Conservation (phyloP, 1,140 invertebrate genomes). For the Melanaphis sacchari region DNA sequence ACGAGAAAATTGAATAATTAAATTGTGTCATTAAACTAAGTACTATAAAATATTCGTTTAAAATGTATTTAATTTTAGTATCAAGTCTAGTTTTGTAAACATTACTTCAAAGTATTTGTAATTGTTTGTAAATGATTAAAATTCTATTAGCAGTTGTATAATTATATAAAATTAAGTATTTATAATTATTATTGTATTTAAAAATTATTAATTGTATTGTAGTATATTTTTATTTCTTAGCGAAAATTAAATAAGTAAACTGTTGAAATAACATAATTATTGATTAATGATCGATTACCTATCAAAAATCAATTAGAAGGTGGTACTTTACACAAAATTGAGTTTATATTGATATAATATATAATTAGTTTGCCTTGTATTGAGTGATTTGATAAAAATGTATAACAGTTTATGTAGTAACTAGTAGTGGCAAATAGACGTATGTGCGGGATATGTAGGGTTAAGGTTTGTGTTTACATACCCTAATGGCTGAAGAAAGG, state of each 20-base stretch:
- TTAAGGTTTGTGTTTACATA: no score
- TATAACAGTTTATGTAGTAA: not conserved
- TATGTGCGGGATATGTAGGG: no score
- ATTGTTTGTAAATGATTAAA: not conserved
- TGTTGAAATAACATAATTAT: not conserved
- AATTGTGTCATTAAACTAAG: no score
- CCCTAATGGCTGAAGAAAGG: no score
- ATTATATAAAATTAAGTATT: not conserved
- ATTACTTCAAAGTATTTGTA: not conserved
- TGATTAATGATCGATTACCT: not conserved
- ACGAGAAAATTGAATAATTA: no score
- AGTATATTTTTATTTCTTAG: not conserved
- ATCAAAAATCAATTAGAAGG: not conserved
- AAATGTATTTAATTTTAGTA: not conserved
- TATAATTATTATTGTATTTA: not conserved
- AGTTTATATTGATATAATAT: not conserved
- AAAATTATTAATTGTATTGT: not conserved
- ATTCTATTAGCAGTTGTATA: not conserved
- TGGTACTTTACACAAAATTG: not conserved
- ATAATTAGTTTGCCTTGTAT: not conserved
- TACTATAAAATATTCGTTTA: no score
- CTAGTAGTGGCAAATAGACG: no score
- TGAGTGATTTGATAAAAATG: not conserved
- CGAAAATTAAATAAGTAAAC: no score
- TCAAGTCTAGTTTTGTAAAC: not conserved